Evolutionary conservation across 2,797 vertebrate species (phyloP), one percentile per base, ranked within the genome.

Genomic region (Crocidura indochinensis): DNA sequence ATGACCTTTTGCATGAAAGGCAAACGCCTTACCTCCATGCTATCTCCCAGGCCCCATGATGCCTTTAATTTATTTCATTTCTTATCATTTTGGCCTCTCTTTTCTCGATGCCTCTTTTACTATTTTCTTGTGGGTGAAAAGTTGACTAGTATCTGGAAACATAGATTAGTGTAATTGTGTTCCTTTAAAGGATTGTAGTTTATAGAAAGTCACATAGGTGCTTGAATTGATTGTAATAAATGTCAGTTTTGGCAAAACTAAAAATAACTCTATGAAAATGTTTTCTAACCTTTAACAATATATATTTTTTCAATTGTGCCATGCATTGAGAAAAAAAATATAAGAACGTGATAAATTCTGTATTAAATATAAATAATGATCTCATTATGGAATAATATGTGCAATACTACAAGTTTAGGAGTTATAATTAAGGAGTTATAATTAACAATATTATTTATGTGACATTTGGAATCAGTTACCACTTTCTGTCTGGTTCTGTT

Each of bases 381-480:
- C 72, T 93, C 75, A 38, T 93, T 91, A 67, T 88, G 27, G 91
- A 95, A 77, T 53, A 95, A 92, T 91, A 68, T 84, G 64, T 12
- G 65, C 77, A 84, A 68, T 92, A 87, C 67, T 92, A 88, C 74
- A 65, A 92, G 72, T 89, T n/a, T 92, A 71, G 62, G 38, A 74
- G 83, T 92, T 93, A 95, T 72, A 91, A 94, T 85, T 81, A 93
- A 71, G 62, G 38, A 74, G 83, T 92, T 93, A 95, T 72, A 91
- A 94, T 85, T 81, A 88, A 73, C 79, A 93, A 93, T 94, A 96
- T 95, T 95, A 94, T 88, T 96, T 94, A 95, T 53, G 85, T 93
- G 94, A 95, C 95, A 96, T 95, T 96, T 96, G 91, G 92, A 95
- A 85, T 90, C 92, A 96, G 92, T 92, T 94, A 86, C 94, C 90